phyloP scores from a whole-genome alignment of 2,888 invertebrate species.

The Agrypnus murinus region DNA sequence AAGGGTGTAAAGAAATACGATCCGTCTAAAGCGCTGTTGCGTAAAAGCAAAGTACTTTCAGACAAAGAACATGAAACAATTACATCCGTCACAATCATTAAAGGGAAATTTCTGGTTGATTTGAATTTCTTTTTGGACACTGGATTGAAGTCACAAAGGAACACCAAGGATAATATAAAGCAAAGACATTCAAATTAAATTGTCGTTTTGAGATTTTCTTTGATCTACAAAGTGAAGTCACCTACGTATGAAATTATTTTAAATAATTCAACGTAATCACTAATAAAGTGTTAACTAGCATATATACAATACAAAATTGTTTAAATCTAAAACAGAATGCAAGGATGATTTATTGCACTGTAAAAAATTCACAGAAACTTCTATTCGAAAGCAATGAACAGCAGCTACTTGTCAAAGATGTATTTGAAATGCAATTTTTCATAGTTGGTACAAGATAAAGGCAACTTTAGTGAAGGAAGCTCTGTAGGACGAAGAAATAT shows the following conservation, averaged over 20 bases:
- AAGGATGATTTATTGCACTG: no score
- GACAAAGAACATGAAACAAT: slow-evolving; percentile 25
- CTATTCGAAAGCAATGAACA: no score
- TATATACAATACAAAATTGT: no score
- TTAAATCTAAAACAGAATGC: no score
- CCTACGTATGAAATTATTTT: slow-evolving; percentile 11
- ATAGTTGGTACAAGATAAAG: no score
- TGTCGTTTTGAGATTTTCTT: slow-evolving; percentile 16
- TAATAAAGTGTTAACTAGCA: no score
- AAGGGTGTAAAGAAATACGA: slow-evolving; percentile 21
- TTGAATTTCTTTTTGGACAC: slow-evolving; percentile 25
- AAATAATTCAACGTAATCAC: slow-evolving; percentile 5
- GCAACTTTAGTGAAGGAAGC: no score
- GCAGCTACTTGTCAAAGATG: no score
- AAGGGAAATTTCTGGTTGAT: slow-evolving; percentile 34
- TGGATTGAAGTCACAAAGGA: slow-evolving; percentile 20
- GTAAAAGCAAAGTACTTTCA: slow-evolving; percentile 10
- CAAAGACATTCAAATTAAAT: slow-evolving; percentile 32
- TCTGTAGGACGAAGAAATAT: no score
- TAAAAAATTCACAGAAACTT: no score
- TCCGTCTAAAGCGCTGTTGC: slow-evolving; percentile 22
- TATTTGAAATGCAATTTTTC: no score
- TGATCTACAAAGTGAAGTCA: slow-evolving; percentile 19
- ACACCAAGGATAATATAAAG: slow-evolving; percentile 21
- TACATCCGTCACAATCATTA: slow-evolving; percentile 27